phyloP scores from a whole-genome alignment of 2,797 vertebrate species.

The Australoheros facetus region DNA sequence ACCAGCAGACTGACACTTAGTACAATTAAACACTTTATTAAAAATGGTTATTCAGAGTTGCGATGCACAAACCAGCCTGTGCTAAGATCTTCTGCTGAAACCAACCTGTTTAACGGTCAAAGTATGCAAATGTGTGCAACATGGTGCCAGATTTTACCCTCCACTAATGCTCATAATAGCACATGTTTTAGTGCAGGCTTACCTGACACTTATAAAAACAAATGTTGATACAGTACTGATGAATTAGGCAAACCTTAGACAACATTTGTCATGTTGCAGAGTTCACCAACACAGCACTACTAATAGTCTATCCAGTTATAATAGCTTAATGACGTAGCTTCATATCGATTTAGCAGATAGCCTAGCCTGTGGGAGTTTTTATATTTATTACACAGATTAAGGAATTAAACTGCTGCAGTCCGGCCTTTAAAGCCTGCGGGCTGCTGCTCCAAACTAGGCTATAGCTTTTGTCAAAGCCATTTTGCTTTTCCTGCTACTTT shows the following conservation, averaged over 20 bases:
- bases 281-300: constrained; percentile 42
- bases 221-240: constrained; percentile 14
- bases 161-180: background rate
- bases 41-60: background rate
- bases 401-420: constrained; percentile 59
- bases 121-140: background rate
- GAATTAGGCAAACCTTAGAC: constrained; percentile 31
- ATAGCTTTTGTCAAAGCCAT: constrained; percentile 42
- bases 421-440: constrained; percentile 31
- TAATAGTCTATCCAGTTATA: constrained; percentile 50
- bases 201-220: constrained; percentile 30
- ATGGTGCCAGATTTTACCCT: background rate
- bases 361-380: constrained; percentile 59
- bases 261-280: constrained; percentile 51
- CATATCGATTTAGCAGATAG: constrained; percentile 61
- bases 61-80: background rate
- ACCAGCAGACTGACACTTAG: background rate
- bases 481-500: constrained; percentile 39
- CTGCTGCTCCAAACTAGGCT: constrained; percentile 49
- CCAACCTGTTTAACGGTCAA: background rate
- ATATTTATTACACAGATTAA: constrained; percentile 69
- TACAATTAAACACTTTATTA: background rate
- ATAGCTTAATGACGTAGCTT: constrained; percentile 62
- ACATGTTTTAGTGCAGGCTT: background rate
- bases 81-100: background rate